Evolutionary conservation across 1,140 invertebrate genomes (phyloP).

Genomic region (Calliopsis andreniformis): DNA sequence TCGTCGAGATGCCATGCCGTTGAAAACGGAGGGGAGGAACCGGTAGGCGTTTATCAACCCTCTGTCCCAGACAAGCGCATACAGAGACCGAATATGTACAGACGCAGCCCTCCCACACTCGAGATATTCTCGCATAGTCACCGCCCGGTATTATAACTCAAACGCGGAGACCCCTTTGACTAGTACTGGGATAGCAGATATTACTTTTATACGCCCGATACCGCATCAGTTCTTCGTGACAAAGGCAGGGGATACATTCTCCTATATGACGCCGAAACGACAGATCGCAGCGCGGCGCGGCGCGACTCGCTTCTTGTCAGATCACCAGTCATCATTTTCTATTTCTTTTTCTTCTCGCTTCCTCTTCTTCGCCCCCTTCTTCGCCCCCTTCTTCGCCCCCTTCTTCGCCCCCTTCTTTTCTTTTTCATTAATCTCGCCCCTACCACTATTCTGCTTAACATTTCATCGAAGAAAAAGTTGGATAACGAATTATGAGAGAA

Average conservation of each 20-base stretch:
- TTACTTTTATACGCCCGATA: conserved; percentile 65
- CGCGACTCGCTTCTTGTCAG: no score
- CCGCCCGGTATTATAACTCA: conserved; percentile 57
- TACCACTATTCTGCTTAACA: conserved; percentile 1
- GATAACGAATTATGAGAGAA: conserved; percentile 17
- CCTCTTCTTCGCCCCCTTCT: not conserved
- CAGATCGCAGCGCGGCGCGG: conserved; percentile 1
- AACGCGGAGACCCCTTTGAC: conserved; percentile 62
- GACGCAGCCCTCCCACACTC: conserved; percentile 27
- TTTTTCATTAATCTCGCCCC: conserved; percentile 32
- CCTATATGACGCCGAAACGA: conserved; percentile 29
- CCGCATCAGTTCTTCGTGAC: conserved; percentile 61
- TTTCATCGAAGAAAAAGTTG: conserved; percentile 23
- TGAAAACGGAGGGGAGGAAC: conserved; percentile 28
- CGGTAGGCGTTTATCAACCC: conserved; percentile 67
- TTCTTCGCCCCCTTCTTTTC: not conserved
- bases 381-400: not conserved
- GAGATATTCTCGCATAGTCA: conserved; percentile 17
- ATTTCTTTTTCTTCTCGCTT: conserved; percentile 4
- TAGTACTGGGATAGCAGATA: conserved; percentile 56
- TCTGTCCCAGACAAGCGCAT: conserved; percentile 56
- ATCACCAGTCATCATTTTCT: no score
- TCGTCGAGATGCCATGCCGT: conserved; percentile 32
- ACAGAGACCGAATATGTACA: conserved; percentile 19
- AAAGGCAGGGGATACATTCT: conserved; percentile 55